Conservation (phyloP, 2,888 invertebrate genomes). For the Cenopis cana region DNA sequence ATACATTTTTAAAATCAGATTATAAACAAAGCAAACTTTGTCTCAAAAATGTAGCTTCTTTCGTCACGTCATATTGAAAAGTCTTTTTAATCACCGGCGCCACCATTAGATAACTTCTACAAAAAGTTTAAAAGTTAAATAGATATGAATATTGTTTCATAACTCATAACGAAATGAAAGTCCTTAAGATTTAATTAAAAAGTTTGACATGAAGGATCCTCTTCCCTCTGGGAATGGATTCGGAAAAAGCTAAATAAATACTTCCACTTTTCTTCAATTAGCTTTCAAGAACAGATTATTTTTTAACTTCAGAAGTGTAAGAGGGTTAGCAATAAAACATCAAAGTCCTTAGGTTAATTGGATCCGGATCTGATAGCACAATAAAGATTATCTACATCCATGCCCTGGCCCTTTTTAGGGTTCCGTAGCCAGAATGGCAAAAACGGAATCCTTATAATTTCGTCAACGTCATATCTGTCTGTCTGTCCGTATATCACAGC, state of each 20-base stretch:
- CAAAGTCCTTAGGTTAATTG: not conserved
- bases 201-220: conserved; percentile 33
- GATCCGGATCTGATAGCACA: not conserved
- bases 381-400: not conserved
- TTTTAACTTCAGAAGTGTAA: conserved; percentile 11
- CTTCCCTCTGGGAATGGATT: conserved; percentile 14
- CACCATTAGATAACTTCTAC: not conserved
- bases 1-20: too few relatives aligned
- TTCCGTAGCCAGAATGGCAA: too few relatives aligned
- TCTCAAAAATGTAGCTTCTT: not conserved
- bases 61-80: conserved; percentile 11
- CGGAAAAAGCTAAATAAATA: conserved; percentile 34
- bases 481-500: too few relatives aligned
- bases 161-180: conserved; percentile 17
- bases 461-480: too few relatives aligned
- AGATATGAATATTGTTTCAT: conserved; percentile 22
- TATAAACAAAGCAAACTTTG: not conserved
- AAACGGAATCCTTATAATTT: too few relatives aligned
- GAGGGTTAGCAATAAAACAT: conserved; percentile 1
- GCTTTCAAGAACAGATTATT: conserved; percentile 15
- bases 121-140: conserved; percentile 14
- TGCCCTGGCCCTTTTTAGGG: not conserved
- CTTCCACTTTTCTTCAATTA: conserved; percentile 31
- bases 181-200: conserved; percentile 34
- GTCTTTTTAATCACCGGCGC: conserved; percentile 1